Conservation (phyloP, 1,140 invertebrate genomes). For the Papilio polyxenes region DNA sequence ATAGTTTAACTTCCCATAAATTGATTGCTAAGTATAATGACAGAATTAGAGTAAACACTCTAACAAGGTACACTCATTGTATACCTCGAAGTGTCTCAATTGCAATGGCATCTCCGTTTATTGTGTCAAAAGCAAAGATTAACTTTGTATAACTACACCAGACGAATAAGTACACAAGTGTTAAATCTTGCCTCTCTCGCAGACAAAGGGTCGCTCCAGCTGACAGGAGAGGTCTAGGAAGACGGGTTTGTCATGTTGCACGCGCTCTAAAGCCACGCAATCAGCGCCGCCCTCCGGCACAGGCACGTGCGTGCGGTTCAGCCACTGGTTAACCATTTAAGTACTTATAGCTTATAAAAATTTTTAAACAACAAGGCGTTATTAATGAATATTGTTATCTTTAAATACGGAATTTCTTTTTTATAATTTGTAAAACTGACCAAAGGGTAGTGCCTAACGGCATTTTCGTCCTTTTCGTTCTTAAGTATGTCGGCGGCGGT, state of each 20-base stretch:
- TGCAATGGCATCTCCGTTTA: too few species aligned
- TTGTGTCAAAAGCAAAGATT: too few species aligned
- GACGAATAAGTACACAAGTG: background rate
- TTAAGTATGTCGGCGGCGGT: conserved; percentile 59
- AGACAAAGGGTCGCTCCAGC: conserved; percentile 66
- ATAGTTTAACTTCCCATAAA: too few species aligned
- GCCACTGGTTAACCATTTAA: conserved; percentile 55
- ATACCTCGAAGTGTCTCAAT: too few species aligned
- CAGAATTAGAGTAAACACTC: too few species aligned
- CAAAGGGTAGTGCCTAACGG: conserved; percentile 54
- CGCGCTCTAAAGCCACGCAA: conserved; percentile 72
- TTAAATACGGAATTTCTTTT: too few species aligned
- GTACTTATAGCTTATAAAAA: background rate
- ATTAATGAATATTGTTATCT: too few species aligned
- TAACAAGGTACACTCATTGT: too few species aligned
- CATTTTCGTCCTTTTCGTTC: conserved; percentile 49
- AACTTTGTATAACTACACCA: background rate
- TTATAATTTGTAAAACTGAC: conserved; percentile 44
- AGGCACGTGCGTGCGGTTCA: conserved; percentile 69
- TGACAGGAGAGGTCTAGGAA: conserved; percentile 72
- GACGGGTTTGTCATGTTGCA: conserved; percentile 69
- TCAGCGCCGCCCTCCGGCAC: conserved; percentile 70
- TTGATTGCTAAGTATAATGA: too few species aligned
- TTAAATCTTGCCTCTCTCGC: conserved; percentile 61
- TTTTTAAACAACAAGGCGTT: background rate